Base-by-base conservation (phyloP, 2,797 vertebrate species). In the Rachycentron canadum region DNA sequence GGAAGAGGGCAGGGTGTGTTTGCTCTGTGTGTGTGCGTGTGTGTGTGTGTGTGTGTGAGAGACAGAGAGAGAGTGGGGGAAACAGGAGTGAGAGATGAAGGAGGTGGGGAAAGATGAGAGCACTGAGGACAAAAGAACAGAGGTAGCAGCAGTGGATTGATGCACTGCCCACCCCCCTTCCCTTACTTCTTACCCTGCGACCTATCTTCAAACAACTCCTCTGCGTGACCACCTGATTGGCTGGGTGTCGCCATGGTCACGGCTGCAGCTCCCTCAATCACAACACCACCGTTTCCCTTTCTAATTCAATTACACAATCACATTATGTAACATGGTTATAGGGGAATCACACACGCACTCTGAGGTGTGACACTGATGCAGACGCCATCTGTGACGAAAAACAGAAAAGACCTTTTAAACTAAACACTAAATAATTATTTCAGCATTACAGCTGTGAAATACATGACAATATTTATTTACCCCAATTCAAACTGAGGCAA, bases 231-330 rank as follows among this genome's bases (percentile, higher is more conserved):
- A 12, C 70, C 56, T 56, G 72, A 84, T 85, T 78, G 83, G 79
- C 80, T 23, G 17, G 10, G 26, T 19, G 76, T 89, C 79, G 56
- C 82, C 81, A 72, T 83, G 81, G 83, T 52, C 79, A 84, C 79
- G 0, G 34, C 52, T 64, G 53, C 65, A 68, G 57, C 75, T 76
- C 60, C 36, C 23, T 73, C 78, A 34, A 50, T 81, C 73, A 32
- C 60, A 56, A 4, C 23, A 40, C 14, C 50, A 23, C 82, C 76
- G 49, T 36, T 30, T 57, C 60, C 78, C 76, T 82, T 50, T 65
- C 64, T 80, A 80, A 88, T 88, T 84, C 69, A 86, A 43, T 86
- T 81, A 78, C 75, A 81, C 72, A 84, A 63, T 83, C 76, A 5
- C 69, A 74, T 83, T 77, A 84, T 66, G 78, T 45, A 74, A 87